A percentile compares a stretch with the other conserved stretches of the same genome.
Evolutionary conservation across 2,888 invertebrate species (phyloP).

Genomic region (Folsomia candida): DNA sequence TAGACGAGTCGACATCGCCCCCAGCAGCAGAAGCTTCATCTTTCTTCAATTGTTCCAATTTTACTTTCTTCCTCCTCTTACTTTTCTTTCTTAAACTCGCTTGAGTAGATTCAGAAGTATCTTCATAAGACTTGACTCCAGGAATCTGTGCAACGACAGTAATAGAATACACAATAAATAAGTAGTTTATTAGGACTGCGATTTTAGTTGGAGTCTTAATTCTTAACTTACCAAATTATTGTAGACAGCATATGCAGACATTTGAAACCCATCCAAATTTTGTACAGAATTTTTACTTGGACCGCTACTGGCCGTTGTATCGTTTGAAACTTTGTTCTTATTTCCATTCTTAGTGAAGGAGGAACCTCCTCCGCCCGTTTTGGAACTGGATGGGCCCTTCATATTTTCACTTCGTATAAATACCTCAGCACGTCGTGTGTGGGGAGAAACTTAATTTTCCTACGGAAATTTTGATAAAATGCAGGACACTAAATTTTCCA

Average conservation of each 20-base stretch:
- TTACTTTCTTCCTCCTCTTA: constrained; percentile 22
- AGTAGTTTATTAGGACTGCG: too few species aligned
- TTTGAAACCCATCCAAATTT: constrained; percentile 11
- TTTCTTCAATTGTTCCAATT: background rate
- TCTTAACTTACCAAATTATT: constrained; percentile 38
- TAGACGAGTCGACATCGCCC: background rate
- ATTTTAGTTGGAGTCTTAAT: too few species aligned
- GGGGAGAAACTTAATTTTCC: too few species aligned
- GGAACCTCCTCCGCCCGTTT: background rate
- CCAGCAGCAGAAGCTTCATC: background rate
- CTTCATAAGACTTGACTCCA: constrained; percentile 40
- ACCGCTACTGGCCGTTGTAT: background rate
- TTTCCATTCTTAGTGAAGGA: background rate
- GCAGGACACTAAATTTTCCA: too few species aligned
- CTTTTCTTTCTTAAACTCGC: constrained; percentile 5
- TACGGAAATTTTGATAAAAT: too few species aligned
- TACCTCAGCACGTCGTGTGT: too few species aligned
- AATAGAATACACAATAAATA: too few species aligned
- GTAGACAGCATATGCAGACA: constrained; percentile 41
- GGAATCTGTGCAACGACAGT: constrained; percentile 35
- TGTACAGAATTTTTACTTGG: too few species aligned
- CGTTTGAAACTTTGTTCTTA: background rate
- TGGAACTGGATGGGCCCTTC: background rate
- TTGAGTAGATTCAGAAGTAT: constrained; percentile 18
- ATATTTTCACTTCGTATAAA: too few species aligned